Evolutionary conservation across 2,797 vertebrate species (phyloP), one percentile per base, ranked within the genome.

Genomic region (Ptychadena robeensis): DNA sequence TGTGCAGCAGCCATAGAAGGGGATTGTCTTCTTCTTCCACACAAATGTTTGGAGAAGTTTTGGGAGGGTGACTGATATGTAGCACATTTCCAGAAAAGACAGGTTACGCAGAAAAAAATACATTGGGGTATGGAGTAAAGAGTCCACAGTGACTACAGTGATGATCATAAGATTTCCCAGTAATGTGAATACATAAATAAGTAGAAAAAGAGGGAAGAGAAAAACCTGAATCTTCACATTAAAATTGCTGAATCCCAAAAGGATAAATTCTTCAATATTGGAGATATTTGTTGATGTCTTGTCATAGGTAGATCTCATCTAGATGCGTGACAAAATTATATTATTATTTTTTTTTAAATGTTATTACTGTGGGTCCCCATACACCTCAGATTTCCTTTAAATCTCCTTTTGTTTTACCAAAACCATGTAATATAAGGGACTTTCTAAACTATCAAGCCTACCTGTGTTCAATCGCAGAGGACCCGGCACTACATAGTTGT

Each of bases 51-150:
- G 65, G 15, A 85, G 66, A n/a, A 85, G 63, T 25, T 85, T 81
- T 0, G 83, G 83, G 8, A 81, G 66, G 53, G 83, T 85, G 6
- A 85, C 83, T 18, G 83, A 70, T 44, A 81, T 63, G 72, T 85
- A 85, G 27, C 83, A 85, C 9, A 85, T 85, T 69, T 85, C 83
- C 53, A 85, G 83, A 30, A 85, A 80, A 1, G 83, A 85, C 3
- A 85, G 83, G 25, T 85, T 81, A 4, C 78, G 78, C 15, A 85
- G 78, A 32, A 85, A 85, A 44, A 80, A 85, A 65, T 85, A 85
- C 83, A 85, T 85, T 0, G 83, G 83, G 14, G 78, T 85, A 22
- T 85, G 72, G 34, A 85, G 83, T 61, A 76, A 53, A 6, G 78
- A 53, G 34, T 85, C 83, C 37, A 85, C 25, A 6, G 83, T 85